Evolutionary conservation across 2,797 vertebrate species (phyloP).

Genomic region (Merluccius polli): DNA sequence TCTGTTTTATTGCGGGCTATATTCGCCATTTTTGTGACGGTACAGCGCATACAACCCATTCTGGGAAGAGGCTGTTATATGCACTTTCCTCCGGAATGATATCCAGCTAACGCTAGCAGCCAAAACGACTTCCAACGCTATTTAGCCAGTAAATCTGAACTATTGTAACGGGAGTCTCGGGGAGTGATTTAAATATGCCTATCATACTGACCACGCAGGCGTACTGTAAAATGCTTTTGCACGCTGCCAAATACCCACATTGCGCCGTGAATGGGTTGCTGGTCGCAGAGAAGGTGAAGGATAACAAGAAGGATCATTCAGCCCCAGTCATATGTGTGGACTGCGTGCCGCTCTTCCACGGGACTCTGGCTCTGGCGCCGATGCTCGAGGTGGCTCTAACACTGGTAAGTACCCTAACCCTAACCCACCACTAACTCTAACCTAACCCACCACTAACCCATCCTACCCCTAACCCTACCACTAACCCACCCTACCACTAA

Average conservation of each 20-base stretch:
- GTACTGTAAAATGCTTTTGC: conserved; percentile 95
- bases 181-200: conserved; percentile 61
- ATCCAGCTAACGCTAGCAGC: conserved; percentile 49
- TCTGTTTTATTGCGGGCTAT: not conserved
- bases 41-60: not conserved
- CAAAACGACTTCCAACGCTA: conserved; percentile 2
- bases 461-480: too few species aligned
- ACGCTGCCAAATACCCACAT: conserved; percentile 91
- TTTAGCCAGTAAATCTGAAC: conserved; percentile 14
- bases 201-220: conserved; percentile 90
- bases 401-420: conserved; percentile 84
- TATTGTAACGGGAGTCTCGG: conserved; percentile 10
- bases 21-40: not conserved
- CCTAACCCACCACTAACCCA: too few species aligned
- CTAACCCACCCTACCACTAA: too few species aligned
- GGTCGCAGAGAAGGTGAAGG: conserved; percentile 84
- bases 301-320: conserved; percentile 72
- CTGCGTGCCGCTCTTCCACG: conserved; percentile 94
- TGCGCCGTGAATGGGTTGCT: conserved; percentile 89
- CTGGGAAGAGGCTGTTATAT: conserved; percentile 15
- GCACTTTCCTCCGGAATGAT: conserved; percentile 45
- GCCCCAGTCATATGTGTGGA: conserved; percentile 84
- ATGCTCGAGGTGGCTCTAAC: conserved; percentile 95
- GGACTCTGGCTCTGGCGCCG: conserved; percentile 88
- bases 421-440: too few species aligned